phyloP scores from a whole-genome alignment of 1,140 invertebrate species.

The Bombus sylvicola region DNA sequence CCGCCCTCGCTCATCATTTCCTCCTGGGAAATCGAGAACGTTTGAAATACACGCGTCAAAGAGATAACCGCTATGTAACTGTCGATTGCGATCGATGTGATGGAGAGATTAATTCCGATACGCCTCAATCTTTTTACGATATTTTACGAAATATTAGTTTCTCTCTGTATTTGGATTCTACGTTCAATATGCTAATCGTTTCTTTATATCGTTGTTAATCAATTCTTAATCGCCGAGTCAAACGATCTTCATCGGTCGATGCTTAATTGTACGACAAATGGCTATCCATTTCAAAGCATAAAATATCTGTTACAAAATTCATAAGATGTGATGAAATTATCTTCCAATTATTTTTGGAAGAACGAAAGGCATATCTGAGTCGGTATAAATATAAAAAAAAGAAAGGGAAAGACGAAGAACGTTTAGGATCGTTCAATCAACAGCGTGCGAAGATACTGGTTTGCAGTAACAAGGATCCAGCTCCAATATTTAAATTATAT shows the following conservation, averaged over 20 bases:
- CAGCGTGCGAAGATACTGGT: not conserved
- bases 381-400: too few relatives aligned
- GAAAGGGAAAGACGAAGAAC: not conserved
- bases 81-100: not conserved
- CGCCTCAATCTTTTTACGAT: not conserved
- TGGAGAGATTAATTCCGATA: not conserved
- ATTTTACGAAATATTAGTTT: not conserved
- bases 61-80: not conserved
- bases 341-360: too few relatives aligned
- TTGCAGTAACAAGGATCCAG: too few relatives aligned
- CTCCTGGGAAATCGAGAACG: constrained; percentile 72
- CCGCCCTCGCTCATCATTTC: constrained; percentile 81
- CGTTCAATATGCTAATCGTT: not conserved
- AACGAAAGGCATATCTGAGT: not conserved
- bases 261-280: too few relatives aligned
- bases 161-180: not conserved
- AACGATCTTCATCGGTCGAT: too few relatives aligned
- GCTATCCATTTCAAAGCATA: too few relatives aligned
- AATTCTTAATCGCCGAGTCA: too few relatives aligned
- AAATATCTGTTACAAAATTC: too few relatives aligned
- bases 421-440: not conserved
- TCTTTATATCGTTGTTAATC: not conserved
- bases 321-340: too few relatives aligned
- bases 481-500: too few relatives aligned
- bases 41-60: constrained; percentile 39